phyloP scores from a whole-genome alignment of 2,888 invertebrate genomes.

The Chaetoderma sp. region DNA sequence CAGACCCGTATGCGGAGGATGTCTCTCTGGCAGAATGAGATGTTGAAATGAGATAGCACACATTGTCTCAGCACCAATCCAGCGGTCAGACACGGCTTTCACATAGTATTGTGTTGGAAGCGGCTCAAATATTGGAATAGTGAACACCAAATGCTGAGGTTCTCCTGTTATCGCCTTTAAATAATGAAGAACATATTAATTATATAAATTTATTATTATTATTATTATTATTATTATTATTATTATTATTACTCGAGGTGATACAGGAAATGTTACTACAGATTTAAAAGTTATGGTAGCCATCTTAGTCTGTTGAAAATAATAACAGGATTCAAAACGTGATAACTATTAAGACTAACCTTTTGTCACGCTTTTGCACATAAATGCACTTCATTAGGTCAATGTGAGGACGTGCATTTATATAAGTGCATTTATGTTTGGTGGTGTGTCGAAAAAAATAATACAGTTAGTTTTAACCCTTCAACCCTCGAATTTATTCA shows the following conservation, averaged over 20 bases:
- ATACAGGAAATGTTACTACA: not conserved
- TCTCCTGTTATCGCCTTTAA: conserved; percentile 79
- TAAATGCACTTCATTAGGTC: no score
- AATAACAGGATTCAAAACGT: no score
- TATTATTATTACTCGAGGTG: not conserved
- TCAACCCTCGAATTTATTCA: no score
- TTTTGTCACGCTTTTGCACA: no score
- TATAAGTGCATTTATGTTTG: no score
- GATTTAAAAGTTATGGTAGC: not conserved
- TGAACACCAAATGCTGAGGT: conserved; percentile 89
- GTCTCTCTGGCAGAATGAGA: conserved; percentile 89
- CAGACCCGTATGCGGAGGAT: conserved; percentile 89
- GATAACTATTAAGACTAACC: no score
- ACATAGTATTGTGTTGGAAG: conserved; percentile 93
- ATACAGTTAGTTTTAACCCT: no score
- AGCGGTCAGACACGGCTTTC: conserved; percentile 87
- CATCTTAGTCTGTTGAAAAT: not conserved
- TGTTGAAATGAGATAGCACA: conserved; percentile 79
- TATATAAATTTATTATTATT: not conserved
- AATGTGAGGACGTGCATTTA: no score
- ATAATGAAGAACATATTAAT: conserved; percentile 25
- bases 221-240: not conserved
- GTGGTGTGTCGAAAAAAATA: no score
- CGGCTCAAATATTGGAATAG: conserved; percentile 89
- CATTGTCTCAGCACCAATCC: conserved; percentile 76